phyloP scores from a whole-genome alignment of 2,888 invertebrate species.

The Polylopha cassiicola region DNA sequence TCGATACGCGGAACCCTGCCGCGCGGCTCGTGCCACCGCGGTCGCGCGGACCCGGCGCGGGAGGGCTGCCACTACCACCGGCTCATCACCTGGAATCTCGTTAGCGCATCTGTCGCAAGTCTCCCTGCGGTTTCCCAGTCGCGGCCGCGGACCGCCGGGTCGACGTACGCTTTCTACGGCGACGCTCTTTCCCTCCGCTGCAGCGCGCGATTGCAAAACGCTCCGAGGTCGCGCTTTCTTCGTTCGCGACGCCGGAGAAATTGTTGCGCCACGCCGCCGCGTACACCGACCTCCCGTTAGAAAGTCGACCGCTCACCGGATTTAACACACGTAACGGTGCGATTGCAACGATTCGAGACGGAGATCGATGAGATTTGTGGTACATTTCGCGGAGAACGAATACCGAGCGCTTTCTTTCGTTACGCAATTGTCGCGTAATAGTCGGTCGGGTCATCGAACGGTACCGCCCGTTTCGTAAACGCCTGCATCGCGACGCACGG shows the following conservation, averaged over 20 bases:
- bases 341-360: conserved; percentile 71
- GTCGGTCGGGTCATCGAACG: conserved; percentile 63
- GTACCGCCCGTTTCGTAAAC: conserved; percentile 54
- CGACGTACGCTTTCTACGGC: conserved; percentile 65
- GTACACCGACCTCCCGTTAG: conserved; percentile 76
- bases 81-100: conserved; percentile 36
- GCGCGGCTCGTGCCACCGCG: conserved; percentile 44
- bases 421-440: conserved; percentile 68
- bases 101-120: conserved; percentile 53
- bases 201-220: conserved; percentile 71
- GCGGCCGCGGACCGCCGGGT: conserved; percentile 34
- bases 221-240: conserved; percentile 76
- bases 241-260: conserved; percentile 74
- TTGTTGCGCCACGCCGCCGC: conserved; percentile 73
- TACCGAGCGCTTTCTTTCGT: conserved; percentile 73
- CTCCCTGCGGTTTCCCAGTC: conserved; percentile 41
- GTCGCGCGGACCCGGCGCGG: no score
- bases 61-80: conserved; percentile 37
- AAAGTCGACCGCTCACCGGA: conserved; percentile 76
- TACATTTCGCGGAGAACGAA: conserved; percentile 69
- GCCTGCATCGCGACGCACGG: conserved; percentile 34
- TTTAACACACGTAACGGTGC: conserved; percentile 74
- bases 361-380: conserved; percentile 63
- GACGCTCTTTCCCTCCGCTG: conserved; percentile 46
- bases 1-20: conserved; percentile 36